Base-by-base conservation (phyloP, 64 coral and sea anemone species). In the Porites australiensis region DNA sequence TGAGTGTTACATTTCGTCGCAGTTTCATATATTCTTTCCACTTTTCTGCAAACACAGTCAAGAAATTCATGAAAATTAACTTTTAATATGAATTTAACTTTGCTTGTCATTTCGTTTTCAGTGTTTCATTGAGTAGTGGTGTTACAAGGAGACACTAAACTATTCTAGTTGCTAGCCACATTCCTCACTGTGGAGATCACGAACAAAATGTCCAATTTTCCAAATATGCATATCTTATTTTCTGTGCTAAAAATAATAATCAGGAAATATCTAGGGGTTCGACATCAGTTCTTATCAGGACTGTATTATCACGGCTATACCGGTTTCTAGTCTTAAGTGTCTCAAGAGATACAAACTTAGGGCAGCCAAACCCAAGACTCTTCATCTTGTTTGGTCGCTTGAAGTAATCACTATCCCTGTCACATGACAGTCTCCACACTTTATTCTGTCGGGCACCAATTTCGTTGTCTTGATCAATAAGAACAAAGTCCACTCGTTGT, bases 321-420 rank as follows among this genome's bases (percentile, higher is more conserved):
- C 27, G 27, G 68, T 89, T 96, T 90, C 98, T 76, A 14, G 97
- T 96, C 72, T 76, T 93, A 13, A 99, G 75, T 70, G 95, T 91
- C 13, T 99, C 97, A 64, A 95, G 85, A 43, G 98, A 99, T 63
- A 99, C 98, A 91, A 99, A 99, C 88, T 99, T 99, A 13, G 94
- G 98, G 87, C 98, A 99, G 49, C 98, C 98, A 79, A 99, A 99
- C 21, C 98, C 98, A 54, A 99, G 85, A 68, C 98, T 99, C 64
- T 99, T 99, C 5, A 86, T 83, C 59, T 99, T 99, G 74, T 96
- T 99, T 51, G 98, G 98, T 57, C 94, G 88, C 57, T 95, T 91
- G 77, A 99, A 99, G 50, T 99, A 99, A 72, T 99, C 98, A 80
- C 98, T 99, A 64, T 99, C 96, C 13, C 98, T 75, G 50, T 99